A percentile compares a stretch with the other conserved stretches of the same genome.
Evolutionary conservation across 37 sponge, comb jelly and placozoan species (phyloP).

Genomic region (Aplysina aerophoba): DNA sequence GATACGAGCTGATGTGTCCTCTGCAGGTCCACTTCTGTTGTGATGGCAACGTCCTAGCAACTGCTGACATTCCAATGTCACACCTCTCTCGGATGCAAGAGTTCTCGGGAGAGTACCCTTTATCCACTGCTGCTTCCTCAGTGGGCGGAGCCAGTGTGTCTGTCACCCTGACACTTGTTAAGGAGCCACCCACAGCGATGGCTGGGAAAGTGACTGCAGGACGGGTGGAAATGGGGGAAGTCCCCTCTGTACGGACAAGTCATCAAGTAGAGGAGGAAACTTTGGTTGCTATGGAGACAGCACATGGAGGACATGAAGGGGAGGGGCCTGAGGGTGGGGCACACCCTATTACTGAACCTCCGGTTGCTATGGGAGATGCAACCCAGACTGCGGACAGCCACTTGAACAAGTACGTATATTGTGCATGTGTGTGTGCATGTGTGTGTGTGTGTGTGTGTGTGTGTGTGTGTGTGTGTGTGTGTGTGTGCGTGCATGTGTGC

Average conservation of each 20-base stretch:
- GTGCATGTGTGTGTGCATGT: too few species aligned
- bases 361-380: too few species aligned
- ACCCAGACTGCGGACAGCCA: too few species aligned
- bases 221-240: neutral
- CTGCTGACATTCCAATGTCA: neutral
- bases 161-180: neutral
- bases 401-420: too few species aligned
- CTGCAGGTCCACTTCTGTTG: conserved; percentile 32
- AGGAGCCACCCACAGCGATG: neutral
- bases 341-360: too few species aligned
- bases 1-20: neutral
- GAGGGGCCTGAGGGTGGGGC: too few species aligned
- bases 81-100: neutral
- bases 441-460: too few species aligned
- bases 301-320: too few species aligned
- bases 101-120: conserved; percentile 9
- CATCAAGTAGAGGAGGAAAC: neutral
- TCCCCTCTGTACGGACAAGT: neutral
- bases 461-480: too few species aligned
- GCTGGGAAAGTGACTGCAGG: neutral
- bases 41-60: conserved; percentile 18
- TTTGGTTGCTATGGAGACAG: neutral
- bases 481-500: too few species aligned
- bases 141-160: neutral
- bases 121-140: neutral